Percentiles rank a stretch among this genome's conserved stretches.
These are phyloP conservation scores for Drosophila bipectinata DNA, from an alignment of 1,140 invertebrate species.

Conservation along the genomic window DNA sequence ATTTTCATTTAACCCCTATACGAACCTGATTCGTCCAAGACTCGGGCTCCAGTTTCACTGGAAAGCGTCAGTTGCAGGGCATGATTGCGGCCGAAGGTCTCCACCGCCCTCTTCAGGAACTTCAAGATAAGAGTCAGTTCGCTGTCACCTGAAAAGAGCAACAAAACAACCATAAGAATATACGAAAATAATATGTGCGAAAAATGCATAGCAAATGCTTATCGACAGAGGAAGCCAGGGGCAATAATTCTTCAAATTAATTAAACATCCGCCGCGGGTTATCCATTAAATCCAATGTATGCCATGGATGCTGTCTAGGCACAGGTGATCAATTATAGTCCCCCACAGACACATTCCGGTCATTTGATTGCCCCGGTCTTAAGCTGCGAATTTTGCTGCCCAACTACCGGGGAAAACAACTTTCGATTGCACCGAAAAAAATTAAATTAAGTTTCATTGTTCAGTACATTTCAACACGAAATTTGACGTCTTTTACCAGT, in stretches of 20 bases:
- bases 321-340: slow-evolving; percentile 40
- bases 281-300: slow-evolving; percentile 10
- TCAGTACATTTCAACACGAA: too few species aligned
- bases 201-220: slow-evolving; percentile 45
- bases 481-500: too few species aligned
- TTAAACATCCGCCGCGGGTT: slow-evolving; percentile 60
- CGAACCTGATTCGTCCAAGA: slow-evolving; percentile 69
- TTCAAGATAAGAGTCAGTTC: slow-evolving; percentile 68
- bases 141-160: slow-evolving; percentile 59
- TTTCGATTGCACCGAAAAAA: slow-evolving; percentile 30
- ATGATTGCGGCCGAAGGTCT: slow-evolving; percentile 76
- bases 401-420: slow-evolving; percentile 27
- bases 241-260: slow-evolving; percentile 55
- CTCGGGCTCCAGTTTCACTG: slow-evolving; percentile 61
- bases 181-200: slow-evolving; percentile 27
- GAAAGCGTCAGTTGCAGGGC: slow-evolving; percentile 66
- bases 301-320: slow-evolving; percentile 25
- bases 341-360: slow-evolving; percentile 2
- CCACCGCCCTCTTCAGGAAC: slow-evolving; percentile 72
- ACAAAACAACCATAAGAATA: background rate
- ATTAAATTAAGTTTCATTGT: background rate
- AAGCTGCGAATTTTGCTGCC: slow-evolving; percentile 14
- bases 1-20: background rate
- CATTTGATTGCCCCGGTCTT: slow-evolving; percentile 25
- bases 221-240: slow-evolving; percentile 2